Base-by-base conservation (phyloP, 2,113 vertebrate species). In the Tympanuchus pallidicinctus region DNA sequence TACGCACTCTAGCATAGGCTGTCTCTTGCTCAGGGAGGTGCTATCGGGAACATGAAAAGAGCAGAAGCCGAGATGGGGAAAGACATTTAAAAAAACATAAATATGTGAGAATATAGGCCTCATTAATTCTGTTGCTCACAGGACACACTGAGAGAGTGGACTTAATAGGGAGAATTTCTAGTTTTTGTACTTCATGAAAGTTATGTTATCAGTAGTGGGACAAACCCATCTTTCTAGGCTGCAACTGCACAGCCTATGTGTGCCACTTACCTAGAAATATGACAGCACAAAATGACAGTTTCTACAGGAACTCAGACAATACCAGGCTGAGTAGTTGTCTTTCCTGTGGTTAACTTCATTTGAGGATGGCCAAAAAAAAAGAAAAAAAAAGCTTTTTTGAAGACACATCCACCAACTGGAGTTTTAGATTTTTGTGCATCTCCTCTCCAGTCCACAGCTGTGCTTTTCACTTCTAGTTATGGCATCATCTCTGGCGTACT, bases 341-440 rank as follows among this genome's bases (percentile, higher is more conserved):
- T 93, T 94, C 56, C 45, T 70, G 32, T 45, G 12, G 11, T 34
- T 83, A 50, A 56, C 61, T 82, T 25, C 21, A 80, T 79, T 56
- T 1, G 3, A 70, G 34, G 30, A 22, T 24, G 45, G 38, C 21
- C 4, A 34, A 92, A 76, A 43, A 16, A 5, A 34, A 92, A 73
- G 8, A 38, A 38, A 89, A 32, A 47, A 47, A 20, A 19, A 47
- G 4, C 43, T 24, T 71, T 54, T 70, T 2, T 4, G 9, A 88
- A 73, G 4, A 9, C 0, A 1, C 74, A 90, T 83, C 56, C 22
- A 32, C 38, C 52, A 56, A 40, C 15, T 91, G 13, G 21, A 86
- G 32, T 11, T 78, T 59, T 80, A 28, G 13, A 20, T 73, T 81
- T 52, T 57, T 67, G 19, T 43, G 24, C 9, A 32, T 57, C 69